These are phyloP conservation scores for Lutjanus argentimaculatus DNA, from an alignment of 2,797 vertebrate genomes.

Conservation along the genomic window DNA sequence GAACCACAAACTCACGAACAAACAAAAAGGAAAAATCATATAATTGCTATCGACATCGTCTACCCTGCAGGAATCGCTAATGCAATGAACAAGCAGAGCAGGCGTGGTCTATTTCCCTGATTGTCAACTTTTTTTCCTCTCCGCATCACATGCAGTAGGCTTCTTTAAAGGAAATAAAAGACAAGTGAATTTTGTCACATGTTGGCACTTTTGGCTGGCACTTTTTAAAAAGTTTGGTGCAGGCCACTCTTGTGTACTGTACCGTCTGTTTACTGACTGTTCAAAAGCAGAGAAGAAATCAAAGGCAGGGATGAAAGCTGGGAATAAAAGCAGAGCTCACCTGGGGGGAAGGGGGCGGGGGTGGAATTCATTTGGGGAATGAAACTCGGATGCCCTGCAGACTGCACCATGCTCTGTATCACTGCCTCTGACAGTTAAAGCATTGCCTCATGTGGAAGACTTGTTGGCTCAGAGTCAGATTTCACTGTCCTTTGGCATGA, in stretches of 20 bases:
- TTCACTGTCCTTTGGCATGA: slow-evolving; percentile 39
- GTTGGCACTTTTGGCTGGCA: neutral
- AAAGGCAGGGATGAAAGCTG: slow-evolving; percentile 36
- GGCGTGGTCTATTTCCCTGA: neutral
- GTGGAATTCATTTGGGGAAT: slow-evolving; percentile 6
- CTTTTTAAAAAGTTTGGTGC: neutral
- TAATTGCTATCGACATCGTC: neutral
- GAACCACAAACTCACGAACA: neutral
- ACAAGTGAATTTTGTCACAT: neutral
- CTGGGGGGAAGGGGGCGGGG: neutral
- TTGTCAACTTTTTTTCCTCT: neutral
- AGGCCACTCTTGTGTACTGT: neutral
- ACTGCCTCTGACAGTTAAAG: slow-evolving; percentile 25
- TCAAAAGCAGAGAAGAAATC: slow-evolving; percentile 23
- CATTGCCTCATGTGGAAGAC: slow-evolving; percentile 42
- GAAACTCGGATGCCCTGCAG: slow-evolving; percentile 6
- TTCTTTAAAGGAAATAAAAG: neutral
- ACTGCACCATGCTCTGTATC: slow-evolving; percentile 10
- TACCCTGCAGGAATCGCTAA: neutral
- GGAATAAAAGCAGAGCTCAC: slow-evolving; percentile 42
- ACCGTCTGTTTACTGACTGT: neutral
- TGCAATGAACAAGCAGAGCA: neutral
- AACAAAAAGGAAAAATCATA: neutral
- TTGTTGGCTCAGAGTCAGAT: slow-evolving; percentile 38
- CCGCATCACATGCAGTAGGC: neutral